Conservation (phyloP, 2,797 vertebrate species). For the Thunnus albacares region DNA sequence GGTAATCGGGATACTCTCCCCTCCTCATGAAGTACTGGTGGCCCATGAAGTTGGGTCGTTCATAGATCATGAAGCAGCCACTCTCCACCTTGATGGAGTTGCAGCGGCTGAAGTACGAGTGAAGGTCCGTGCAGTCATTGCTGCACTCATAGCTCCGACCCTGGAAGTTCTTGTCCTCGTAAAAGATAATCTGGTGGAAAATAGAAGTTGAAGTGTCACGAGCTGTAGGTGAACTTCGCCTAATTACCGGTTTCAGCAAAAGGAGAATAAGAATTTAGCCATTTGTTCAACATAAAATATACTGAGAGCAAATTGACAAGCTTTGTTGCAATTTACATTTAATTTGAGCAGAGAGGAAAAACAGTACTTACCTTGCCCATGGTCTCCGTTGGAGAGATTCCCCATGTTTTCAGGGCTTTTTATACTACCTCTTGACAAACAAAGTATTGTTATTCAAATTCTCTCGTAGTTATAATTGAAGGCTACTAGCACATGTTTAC, state of each 20-base stretch:
- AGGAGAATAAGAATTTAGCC: not conserved
- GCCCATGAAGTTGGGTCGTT: constrained; percentile 88
- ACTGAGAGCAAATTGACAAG: constrained; percentile 11
- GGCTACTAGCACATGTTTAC: constrained; percentile 85
- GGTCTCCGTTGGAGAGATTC: constrained; percentile 87
- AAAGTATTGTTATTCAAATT: constrained; percentile 90
- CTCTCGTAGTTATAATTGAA: constrained; percentile 80
- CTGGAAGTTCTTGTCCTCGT: constrained; percentile 89
- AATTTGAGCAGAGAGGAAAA: constrained; percentile 62
- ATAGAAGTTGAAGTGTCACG: not conserved
- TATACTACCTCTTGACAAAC: constrained; percentile 87
- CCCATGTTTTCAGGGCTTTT: constrained; percentile 88
- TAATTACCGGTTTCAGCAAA: not conserved
- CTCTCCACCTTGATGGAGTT: constrained; percentile 89
- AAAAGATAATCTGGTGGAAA: constrained; percentile 85
- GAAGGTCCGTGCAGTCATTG: constrained; percentile 88
- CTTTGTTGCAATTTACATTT: constrained; percentile 23
- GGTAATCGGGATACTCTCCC: constrained; percentile 88
- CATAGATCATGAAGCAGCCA: constrained; percentile 89
- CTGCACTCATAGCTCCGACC: constrained; percentile 89
- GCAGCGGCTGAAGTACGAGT: constrained; percentile 87
- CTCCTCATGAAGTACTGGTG: constrained; percentile 89
- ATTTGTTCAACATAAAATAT: constrained; percentile 18
- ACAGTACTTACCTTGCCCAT: constrained; percentile 88
- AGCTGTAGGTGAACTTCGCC: not conserved